Percentiles rank a stretch among this genome's conserved stretches.
Evolutionary conservation across 2,113 vertebrate species (phyloP).

Genomic region (Chaetops frenatus): DNA sequence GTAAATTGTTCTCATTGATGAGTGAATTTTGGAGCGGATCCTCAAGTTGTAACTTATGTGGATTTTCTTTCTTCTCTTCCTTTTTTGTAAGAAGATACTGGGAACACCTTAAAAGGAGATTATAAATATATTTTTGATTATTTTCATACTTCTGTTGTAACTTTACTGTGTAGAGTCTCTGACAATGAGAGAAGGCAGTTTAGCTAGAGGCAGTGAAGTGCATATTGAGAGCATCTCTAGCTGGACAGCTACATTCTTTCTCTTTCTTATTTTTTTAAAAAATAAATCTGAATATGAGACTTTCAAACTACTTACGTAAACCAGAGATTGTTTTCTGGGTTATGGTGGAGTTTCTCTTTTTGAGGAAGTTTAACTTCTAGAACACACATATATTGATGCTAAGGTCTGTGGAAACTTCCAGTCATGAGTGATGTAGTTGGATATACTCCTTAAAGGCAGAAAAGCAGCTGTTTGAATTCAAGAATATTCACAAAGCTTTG

Average conservation of each 20-base stretch:
- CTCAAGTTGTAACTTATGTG: not conserved
- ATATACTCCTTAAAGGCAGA: not conserved
- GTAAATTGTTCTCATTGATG: not conserved
- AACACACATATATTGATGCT: fast-evolving
- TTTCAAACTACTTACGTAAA: not conserved
- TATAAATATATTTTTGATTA: not conserved
- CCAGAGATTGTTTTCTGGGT: not conserved
- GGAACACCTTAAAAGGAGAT: not conserved
- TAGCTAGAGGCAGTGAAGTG: not conserved
- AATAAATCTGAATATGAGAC: not conserved
- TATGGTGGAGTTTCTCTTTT: not conserved
- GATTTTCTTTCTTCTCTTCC: not conserved
- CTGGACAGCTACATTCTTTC: not conserved
- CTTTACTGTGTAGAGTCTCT: not conserved
- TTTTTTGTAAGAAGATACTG: not conserved
- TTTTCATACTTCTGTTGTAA: not conserved
- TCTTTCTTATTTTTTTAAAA: not conserved
- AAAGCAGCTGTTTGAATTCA: not conserved
- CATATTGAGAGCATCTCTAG: not conserved
- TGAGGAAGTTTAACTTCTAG: not conserved
- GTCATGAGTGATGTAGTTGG: not conserved
- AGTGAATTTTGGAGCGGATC: not conserved
- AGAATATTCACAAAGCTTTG: not conserved
- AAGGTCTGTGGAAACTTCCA: not conserved
- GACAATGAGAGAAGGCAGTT: not conserved